Evolutionary conservation across 2,888 invertebrate genomes (phyloP).

Genomic region (Troides oblongomaculatus): DNA sequence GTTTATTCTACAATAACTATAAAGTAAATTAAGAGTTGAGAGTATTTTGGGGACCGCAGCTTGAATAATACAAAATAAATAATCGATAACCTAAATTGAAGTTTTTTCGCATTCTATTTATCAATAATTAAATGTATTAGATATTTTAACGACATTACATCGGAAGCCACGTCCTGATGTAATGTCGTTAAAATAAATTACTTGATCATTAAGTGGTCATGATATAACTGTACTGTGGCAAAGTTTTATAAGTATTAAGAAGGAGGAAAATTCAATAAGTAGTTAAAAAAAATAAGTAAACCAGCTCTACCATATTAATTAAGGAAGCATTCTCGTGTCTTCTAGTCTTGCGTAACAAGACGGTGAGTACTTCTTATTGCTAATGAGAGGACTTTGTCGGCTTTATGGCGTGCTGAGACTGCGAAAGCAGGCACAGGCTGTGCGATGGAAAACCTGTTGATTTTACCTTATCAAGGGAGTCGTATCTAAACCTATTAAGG

Average conservation of each 20-base stretch:
- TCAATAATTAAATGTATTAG: too few relatives aligned
- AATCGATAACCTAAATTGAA: too few relatives aligned
- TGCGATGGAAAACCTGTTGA: conserved; percentile 9
- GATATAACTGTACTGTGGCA: too few relatives aligned
- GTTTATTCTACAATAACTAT: conserved; percentile 47
- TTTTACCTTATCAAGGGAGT: conserved; percentile 23
- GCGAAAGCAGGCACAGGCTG: conserved; percentile 31
- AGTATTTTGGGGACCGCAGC: conserved; percentile 51
- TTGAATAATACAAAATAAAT: conserved; percentile 10
- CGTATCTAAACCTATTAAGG: not conserved
- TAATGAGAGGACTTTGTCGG: conserved; percentile 57
- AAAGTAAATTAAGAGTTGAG: conserved; percentile 50
- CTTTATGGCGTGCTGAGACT: conserved; percentile 51
- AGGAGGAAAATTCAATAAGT: not conserved
- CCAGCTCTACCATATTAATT: conserved; percentile 52
- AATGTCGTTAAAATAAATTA: too few relatives aligned
- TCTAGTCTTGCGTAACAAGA: conserved; percentile 61
- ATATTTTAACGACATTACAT: too few relatives aligned
- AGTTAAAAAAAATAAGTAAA: not conserved
- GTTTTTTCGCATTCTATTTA: too few relatives aligned
- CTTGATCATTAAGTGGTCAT: too few relatives aligned
- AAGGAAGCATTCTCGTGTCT: conserved; percentile 55
- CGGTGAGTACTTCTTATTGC: conserved; percentile 58
- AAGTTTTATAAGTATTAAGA: not conserved
- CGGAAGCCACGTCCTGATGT: too few relatives aligned